Base-by-base conservation (phyloP, 2,113 vertebrate genomes). In the Brachypodius melanocephalos region DNA sequence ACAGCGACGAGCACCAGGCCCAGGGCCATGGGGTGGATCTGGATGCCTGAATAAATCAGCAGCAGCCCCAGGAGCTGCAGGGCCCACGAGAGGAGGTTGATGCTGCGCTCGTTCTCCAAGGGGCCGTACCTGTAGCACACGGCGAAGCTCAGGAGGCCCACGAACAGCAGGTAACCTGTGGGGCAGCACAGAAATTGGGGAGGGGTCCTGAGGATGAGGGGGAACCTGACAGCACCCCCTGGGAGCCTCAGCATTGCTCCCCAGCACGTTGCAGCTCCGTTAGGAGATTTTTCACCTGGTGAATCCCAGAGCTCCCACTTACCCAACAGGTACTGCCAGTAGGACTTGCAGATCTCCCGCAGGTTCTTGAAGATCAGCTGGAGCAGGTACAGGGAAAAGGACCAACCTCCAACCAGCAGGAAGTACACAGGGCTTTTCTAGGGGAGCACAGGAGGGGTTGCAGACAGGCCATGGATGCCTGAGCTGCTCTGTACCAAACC, bases 81-180 rank as follows among this genome's bases (percentile, higher is more conserved):
- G 7, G 98, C 96, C 99, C 99, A 99, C 14, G 99, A 99, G 58
- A 99, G 97, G 91, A 99, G 98, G 96, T 98, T 99, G 79, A 99
- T 98, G 95, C 98, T 99, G 78, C 98, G 98, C 73, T 99, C 82
- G 12, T 99, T 98, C 97, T 98, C 98, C 96, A 99, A 85, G 4
- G 99, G 99, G 15, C 99, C 99, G 13, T 99, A 98, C 52, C 98
- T 98, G 96, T 99, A 99, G 96, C 99, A 99, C 65, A 99, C 98
- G 0, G 98, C 98, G 26, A 99, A 99, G 95, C 99, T 99, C 96
- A 99, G 19, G 46, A 99, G 98, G 57, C 99, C 99, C 61, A 99
- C 98, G 7, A 98, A 42, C 8, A 97, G 63, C 51, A 98, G 54
- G 71, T 99, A 99, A 67, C 98, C 99, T 99, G 95, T 1, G 5